A percentile compares a stretch with the other conserved stretches of the same genome.
Evolutionary conservation across 2,113 vertebrate species (phyloP).

Genomic region (Rhizomys pruinosus): DNA sequence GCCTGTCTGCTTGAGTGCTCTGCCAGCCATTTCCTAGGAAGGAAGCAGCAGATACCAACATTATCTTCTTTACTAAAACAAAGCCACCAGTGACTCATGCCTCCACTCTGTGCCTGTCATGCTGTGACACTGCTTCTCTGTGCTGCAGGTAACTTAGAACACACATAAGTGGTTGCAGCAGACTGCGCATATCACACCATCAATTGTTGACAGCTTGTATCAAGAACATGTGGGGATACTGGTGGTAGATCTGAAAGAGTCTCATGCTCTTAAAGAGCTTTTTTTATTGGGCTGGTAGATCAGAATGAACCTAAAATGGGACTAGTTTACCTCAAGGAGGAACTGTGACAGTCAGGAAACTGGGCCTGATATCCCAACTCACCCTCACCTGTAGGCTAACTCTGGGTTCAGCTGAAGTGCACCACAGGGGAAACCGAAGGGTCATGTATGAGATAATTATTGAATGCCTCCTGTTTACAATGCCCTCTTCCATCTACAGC

Average conservation of each 20-base stretch:
- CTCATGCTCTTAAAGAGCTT: neutral
- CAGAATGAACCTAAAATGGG: neutral
- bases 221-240: neutral
- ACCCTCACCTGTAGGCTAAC: neutral
- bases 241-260: neutral
- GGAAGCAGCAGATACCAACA: neutral
- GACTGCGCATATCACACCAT: neutral
- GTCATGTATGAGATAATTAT: neutral
- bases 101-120: neutral
- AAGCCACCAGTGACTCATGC: neutral
- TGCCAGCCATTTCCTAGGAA: constrained; percentile 96
- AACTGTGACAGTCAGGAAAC: neutral
- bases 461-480: neutral
- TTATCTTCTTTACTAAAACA: neutral
- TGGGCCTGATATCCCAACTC: neutral
- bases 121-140: neutral
- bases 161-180: neutral
- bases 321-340: neutral
- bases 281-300: neutral
- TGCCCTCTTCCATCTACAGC: neutral
- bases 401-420: neutral
- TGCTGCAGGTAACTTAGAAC: neutral
- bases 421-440: neutral
- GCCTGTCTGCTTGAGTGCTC: constrained; percentile 97
- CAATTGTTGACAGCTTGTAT: neutral